phyloP scores from a whole-genome alignment of 2,888 invertebrate genomes.

The Himalopsyche kuldschensis region DNA sequence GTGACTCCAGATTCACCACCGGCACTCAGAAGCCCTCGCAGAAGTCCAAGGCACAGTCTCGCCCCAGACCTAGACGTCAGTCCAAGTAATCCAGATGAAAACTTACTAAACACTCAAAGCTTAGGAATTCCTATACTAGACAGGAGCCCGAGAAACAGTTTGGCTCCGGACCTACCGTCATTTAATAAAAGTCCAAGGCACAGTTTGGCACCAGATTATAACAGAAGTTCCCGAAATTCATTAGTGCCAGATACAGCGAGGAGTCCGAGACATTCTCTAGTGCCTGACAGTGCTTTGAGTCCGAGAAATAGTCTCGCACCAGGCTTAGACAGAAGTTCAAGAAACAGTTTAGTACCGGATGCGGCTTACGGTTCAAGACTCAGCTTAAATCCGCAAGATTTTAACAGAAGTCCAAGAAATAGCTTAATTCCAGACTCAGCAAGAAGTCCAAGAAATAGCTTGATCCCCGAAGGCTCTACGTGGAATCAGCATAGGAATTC shows the following conservation, averaged over 20 bases:
- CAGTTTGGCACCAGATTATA: slow-evolving; percentile 64
- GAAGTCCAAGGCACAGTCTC: slow-evolving; percentile 65
- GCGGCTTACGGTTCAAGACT: slow-evolving; percentile 58
- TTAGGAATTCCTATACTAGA: slow-evolving; percentile 42
- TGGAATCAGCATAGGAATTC: slow-evolving; percentile 66
- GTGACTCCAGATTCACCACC: slow-evolving; percentile 47
- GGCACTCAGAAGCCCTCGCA: slow-evolving; percentile 46
- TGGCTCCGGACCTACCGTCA: slow-evolving; percentile 56
- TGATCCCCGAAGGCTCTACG: slow-evolving; percentile 60
- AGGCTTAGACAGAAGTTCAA: slow-evolving; percentile 49
- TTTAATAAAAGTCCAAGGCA: slow-evolving; percentile 50
- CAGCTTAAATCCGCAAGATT: slow-evolving; percentile 62
- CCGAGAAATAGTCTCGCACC: slow-evolving; percentile 60
- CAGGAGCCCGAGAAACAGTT: slow-evolving; percentile 55
- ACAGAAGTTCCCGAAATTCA: slow-evolving; percentile 61
- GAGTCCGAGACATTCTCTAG: slow-evolving; percentile 65
- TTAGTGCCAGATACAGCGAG: slow-evolving; percentile 62
- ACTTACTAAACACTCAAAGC: slow-evolving; percentile 45
- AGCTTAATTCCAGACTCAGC: slow-evolving; percentile 57
- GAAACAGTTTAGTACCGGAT: slow-evolving; percentile 66
- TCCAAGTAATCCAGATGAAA: slow-evolving; percentile 46
- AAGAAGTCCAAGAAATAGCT: slow-evolving; percentile 64
- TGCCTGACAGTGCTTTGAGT: slow-evolving; percentile 61
- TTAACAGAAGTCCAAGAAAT: slow-evolving; percentile 56
- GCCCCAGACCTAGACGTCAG: slow-evolving; percentile 63